Evolutionary conservation across 2,113 vertebrate species (phyloP), one percentile per base, ranked within the genome.

Genomic region (Tautogolabrus adspersus): DNA sequence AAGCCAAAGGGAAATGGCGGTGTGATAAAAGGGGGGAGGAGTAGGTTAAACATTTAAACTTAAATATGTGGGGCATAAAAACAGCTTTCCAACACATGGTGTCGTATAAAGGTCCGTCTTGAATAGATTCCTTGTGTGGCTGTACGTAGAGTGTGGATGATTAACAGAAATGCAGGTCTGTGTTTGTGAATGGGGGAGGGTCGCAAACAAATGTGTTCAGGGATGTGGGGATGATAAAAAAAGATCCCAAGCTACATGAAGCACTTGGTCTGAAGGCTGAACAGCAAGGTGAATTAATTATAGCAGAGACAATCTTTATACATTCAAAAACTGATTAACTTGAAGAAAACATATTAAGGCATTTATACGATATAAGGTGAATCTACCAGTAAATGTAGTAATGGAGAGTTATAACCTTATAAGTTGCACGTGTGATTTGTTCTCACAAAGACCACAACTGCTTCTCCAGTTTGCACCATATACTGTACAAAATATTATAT

Each of bases 71-170:
- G 18, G 13, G 1, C 12, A 46, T 13, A 34, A 21, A 52, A 69
- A 77, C 30, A 21, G 66, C 61, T 66, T 56, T 55, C 56, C 23
- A 71, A n/a, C 70, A 79, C 38, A 58, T 74, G 54, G 2, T 61
- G 19, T 2, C 6, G 19, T 72, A 52, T 21, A 19, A 67, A 70
- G 12, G 56, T 19, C 57, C 44, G 9, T 62, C 61, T 30, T 64
- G 62, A 81, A 69, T 54, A 26, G 26, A 66, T 30, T 3, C 44
- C 60, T 61, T 0, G 1, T 74, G 69, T 13, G 52, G 34, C 51
- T 47, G 10, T 30, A 8, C 21, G 21, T 34, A 9, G 16, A 37
- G 40, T 66, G 83, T 66, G n/a, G 26, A 57, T 66, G 34, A 70
- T 77, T 77, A 71, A 47, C 47, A 18, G 13, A 77, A 65, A 59